Base-by-base conservation (phyloP, 2,888 invertebrate genomes). In the Caenorhabditis angaria region DNA sequence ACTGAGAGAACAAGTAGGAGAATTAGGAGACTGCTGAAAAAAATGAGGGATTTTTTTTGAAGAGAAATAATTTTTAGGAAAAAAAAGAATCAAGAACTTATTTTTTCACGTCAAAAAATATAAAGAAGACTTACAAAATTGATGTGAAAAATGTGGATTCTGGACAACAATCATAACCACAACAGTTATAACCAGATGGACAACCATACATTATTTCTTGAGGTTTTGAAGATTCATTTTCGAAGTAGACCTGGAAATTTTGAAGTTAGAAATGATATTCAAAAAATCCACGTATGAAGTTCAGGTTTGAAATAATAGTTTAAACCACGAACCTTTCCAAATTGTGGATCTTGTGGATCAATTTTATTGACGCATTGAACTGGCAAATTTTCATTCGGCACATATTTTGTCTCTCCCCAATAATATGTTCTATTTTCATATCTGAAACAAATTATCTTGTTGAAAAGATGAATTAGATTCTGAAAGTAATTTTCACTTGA, bases 321-420 rank as follows among this genome's bases (percentile, higher is more conserved):
- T 10, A 28, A 55, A 24, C 5, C 8, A 51, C n/a, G n/a, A 6
- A 73, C 75, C 54, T 61, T 54, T 20, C 78, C 75, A 29, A 78
- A 68, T 56, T 78, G 78, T 6, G 78, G 78, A 70, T 78, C 78
- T 28, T 70, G 65, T 8, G 78, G 78, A 59, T 78, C 78, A n/a
- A 78, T 76, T 22, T 68, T 66, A 47, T 78, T 69, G 41, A 78
- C 64, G 29, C 78, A 78, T 53, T 76, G 73, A 6, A 67, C 63
- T 1, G 78, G 78, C 28, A 64, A 56, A 20, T 67, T 61, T 22
- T 78, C 78, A 48, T 64, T 58, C 1, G 70, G 70, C 8, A 66
- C 61, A 54, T 67, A 70, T 28, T 59, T 58, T 1, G 59, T 22
- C 32, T 70, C 68, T 18, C 73, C 78, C 78, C 78, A 78, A 53